Evolutionary conservation across 2,888 invertebrate species (phyloP).

Genomic region (Yponomeuta malinellus): DNA sequence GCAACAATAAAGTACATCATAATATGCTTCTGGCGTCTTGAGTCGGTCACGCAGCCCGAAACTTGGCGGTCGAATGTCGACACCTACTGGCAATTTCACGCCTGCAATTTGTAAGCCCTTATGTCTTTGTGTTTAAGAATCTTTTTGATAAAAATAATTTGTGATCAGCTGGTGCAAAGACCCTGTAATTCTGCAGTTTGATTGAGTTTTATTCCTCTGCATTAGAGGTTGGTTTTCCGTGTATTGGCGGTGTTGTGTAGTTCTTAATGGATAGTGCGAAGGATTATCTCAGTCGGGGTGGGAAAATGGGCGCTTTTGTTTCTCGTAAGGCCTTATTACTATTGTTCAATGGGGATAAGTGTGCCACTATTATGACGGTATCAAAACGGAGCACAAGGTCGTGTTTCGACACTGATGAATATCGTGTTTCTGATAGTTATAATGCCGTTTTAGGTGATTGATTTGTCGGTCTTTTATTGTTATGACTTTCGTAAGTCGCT

Average conservation of each 20-base stretch:
- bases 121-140: not conserved
- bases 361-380: constrained; percentile 30
- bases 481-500: not conserved
- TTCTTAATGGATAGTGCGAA: not conserved
- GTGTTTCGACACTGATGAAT: constrained; percentile 32
- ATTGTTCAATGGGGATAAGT: constrained; percentile 33
- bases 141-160: not conserved
- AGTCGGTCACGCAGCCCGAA: constrained; percentile 24
- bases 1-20: constrained; percentile 15
- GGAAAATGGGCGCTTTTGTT: constrained; percentile 46
- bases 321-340: constrained; percentile 30
- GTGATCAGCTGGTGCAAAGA: not conserved
- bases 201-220: not conserved
- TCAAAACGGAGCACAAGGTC: constrained; percentile 40
- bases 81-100: constrained; percentile 20
- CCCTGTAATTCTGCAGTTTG: not conserved
- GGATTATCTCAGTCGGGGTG: constrained; percentile 28
- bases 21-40: constrained; percentile 25
- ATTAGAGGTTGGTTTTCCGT: not conserved
- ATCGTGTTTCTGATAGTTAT: not conserved
- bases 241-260: not conserved
- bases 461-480: not conserved
- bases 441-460: not conserved
- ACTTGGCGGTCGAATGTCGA: constrained; percentile 36
- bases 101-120: not conserved